Evolutionary conservation across 2,113 vertebrate genomes (phyloP).

Genomic region (Saimiri boliviensis): DNA sequence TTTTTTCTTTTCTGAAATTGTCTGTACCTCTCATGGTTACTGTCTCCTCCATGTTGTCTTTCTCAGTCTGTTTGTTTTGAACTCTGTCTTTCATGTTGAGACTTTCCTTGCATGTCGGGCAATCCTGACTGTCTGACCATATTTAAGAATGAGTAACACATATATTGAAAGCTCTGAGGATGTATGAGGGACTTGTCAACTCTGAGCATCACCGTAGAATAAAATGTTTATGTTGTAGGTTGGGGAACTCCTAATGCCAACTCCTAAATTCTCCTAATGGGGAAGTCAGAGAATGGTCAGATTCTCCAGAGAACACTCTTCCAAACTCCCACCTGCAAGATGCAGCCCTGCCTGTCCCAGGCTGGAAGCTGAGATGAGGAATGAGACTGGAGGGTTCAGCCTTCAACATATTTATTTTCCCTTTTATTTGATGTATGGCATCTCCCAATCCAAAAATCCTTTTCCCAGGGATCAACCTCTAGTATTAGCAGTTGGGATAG

Average conservation of each 20-base stretch:
- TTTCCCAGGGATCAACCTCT: neutral
- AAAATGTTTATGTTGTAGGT: neutral
- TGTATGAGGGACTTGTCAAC: neutral
- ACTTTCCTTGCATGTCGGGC: neutral
- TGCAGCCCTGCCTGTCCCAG: neutral
- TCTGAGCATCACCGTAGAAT: neutral
- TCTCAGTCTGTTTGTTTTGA: neutral
- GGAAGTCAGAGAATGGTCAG: neutral
- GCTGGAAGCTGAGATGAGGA: neutral
- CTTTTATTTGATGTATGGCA: neutral
- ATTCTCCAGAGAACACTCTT: neutral
- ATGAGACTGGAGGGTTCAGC: neutral
- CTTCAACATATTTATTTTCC: neutral
- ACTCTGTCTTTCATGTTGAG: neutral
- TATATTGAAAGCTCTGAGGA: neutral
- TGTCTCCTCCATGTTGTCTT: neutral
- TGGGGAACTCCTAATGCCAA: neutral
- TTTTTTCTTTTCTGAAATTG: constrained; percentile 1
- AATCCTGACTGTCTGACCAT: neutral
- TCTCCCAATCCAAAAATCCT: neutral
- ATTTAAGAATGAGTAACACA: neutral
- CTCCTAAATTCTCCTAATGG: neutral
- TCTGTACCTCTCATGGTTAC: neutral
- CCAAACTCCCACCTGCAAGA: neutral
- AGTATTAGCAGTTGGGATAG: neutral